phyloP scores from a whole-genome alignment of 2,888 invertebrate genomes.

The Agrochola circellaris region DNA sequence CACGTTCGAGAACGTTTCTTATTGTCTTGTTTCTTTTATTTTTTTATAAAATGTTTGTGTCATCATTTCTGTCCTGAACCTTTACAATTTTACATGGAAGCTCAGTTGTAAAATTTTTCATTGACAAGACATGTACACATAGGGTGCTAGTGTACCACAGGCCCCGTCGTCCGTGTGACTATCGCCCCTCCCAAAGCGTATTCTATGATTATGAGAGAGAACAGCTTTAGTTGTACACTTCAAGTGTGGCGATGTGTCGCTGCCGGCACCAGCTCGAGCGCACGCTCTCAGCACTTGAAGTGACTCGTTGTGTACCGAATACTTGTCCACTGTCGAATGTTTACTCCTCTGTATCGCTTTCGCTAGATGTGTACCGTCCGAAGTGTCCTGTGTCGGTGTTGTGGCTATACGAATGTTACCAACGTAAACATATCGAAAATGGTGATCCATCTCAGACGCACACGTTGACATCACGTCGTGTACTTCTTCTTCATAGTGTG shows the following conservation, averaged over 20 bases:
- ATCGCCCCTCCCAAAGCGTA: slow-evolving; percentile 88
- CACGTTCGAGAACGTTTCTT: slow-evolving; percentile 80
- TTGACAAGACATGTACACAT: slow-evolving; percentile 57
- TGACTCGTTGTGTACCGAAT: slow-evolving; percentile 66
- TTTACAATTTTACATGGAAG: slow-evolving; percentile 87
- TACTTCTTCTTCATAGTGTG: slow-evolving; percentile 69
- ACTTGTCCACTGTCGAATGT: slow-evolving; percentile 72
- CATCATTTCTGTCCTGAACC: slow-evolving; percentile 79
- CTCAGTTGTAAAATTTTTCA: slow-evolving; percentile 80
- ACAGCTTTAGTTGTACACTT: slow-evolving; percentile 80
- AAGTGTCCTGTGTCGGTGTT: slow-evolving; percentile 80
- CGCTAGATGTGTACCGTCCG: slow-evolving; percentile 79
- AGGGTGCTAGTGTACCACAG: slow-evolving; percentile 62
- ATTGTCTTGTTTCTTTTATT: slow-evolving; percentile 73
- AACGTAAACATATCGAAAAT: slow-evolving; percentile 83
- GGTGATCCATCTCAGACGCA: slow-evolving; percentile 77
- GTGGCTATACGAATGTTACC: slow-evolving; percentile 77
- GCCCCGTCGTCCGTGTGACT: slow-evolving; percentile 84
- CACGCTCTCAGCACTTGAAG: slow-evolving; percentile 66
- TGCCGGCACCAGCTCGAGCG: slow-evolving; percentile 38
- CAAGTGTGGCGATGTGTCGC: slow-evolving; percentile 70
- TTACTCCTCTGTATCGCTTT: slow-evolving; percentile 82
- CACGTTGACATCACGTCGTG: slow-evolving; percentile 70
- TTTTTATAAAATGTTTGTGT: slow-evolving; percentile 75
- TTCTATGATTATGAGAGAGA: slow-evolving; percentile 71